Evolutionary conservation across 2,113 vertebrate species (phyloP).

Genomic region (Propithecus coquereli): DNA sequence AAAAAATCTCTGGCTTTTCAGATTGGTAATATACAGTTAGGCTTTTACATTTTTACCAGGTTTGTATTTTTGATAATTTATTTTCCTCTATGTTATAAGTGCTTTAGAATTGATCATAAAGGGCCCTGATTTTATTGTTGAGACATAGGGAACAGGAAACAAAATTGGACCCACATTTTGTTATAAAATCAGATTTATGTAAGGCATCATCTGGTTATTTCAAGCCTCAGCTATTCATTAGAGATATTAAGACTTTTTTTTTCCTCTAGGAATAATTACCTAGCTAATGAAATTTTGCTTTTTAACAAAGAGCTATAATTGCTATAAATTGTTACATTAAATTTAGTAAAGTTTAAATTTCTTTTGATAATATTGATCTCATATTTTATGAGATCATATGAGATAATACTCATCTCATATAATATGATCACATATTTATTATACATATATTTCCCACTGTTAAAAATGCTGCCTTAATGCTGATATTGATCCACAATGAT

Average conservation of each 20-base stretch:
- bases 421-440: neutral
- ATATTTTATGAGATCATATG: neutral
- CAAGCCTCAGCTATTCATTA: neutral
- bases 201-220: neutral
- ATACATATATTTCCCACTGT: neutral
- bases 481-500: neutral
- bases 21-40: neutral
- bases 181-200: neutral
- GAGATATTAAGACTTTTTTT: neutral
- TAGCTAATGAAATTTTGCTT: conserved; percentile 34
- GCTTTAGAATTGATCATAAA: neutral
- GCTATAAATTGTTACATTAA: neutral
- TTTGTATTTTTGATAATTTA: neutral
- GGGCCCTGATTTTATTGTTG: neutral
- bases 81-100: neutral
- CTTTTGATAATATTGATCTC: neutral
- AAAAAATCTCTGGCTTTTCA: neutral
- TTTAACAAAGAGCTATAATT: neutral
- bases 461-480: neutral
- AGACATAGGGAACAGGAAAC: neutral
- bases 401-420: neutral
- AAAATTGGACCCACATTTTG: neutral
- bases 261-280: conserved; percentile 5
- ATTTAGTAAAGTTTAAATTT: conserved; percentile 21
- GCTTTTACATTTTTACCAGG: neutral